A percentile compares a stretch with the other conserved stretches of the same genome.
These are phyloP conservation scores for Nephrotoma flavescens DNA, from an alignment of 2,888 invertebrate species.

Conservation along the genomic window DNA sequence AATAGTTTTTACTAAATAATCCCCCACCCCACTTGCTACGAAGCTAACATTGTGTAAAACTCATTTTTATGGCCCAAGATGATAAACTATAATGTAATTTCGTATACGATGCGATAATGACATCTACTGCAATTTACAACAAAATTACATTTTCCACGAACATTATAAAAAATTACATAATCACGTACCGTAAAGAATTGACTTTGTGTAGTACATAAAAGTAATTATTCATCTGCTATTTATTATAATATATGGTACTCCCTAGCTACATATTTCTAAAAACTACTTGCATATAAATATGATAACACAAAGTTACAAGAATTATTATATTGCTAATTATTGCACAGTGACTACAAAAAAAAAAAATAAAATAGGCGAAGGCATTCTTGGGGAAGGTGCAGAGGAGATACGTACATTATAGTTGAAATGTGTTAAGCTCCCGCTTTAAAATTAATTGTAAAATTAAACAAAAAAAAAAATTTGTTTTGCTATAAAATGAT, in stretches of 20 bases:
- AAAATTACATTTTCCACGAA: background rate
- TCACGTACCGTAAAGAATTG: background rate
- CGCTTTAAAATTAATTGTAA: background rate
- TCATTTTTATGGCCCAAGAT: background rate
- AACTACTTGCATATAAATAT: background rate
- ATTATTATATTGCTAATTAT: background rate
- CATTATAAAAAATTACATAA: background rate
- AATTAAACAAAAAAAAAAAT: background rate
- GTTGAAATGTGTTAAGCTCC: background rate
- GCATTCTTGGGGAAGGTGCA: background rate
- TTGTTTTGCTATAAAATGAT: background rate
- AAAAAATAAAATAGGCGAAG: background rate
- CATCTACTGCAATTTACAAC: background rate
- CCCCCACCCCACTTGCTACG: too few relatives aligned
- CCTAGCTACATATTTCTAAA: background rate
- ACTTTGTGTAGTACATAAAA: background rate
- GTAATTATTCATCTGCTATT: background rate
- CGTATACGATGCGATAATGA: background rate
- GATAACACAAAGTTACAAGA: background rate
- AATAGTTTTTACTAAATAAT: too few relatives aligned
- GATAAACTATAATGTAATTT: background rate
- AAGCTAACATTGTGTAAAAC: too few relatives aligned
- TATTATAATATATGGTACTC: background rate
- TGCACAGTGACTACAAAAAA: background rate
- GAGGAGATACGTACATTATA: background rate